Base-by-base conservation (phyloP, 2,113 vertebrate species). In the Rhodinocichla rosea region DNA sequence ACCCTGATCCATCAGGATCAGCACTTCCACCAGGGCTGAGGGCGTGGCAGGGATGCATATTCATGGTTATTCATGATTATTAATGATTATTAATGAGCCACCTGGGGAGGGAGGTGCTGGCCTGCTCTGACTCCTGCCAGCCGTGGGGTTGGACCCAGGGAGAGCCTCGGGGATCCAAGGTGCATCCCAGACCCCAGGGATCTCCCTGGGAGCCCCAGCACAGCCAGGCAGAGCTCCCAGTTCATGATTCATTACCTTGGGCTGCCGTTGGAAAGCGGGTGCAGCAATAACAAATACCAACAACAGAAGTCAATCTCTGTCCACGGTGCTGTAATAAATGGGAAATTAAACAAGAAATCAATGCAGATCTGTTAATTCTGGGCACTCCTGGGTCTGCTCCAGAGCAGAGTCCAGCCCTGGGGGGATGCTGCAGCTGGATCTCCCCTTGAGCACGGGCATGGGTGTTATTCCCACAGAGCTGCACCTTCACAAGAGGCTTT, bases 331-430 rank as follows among this genome's bases (percentile, higher is more conserved):
- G 87, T 77, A 91, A 95, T 77, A 71, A 94, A 97, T 75, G 95
- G 78, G 94, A 52, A 88, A 52, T 81, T 91, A 82, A 95, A 78
- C 71, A 69, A 40, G 83, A 91, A 91, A 94, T 94, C 91, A 2
- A 68, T 95, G 86, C 1, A 2, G 56, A 15, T 65, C 75, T 71
- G 91, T 53, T 87, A 82, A 83, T 85, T 79, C 75, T 1, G 3
- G 65, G 59, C 63, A 32, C 74, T 83, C 47, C 73, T 0, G 13
- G 23, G 33, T 6, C 20, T 55, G 15, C 21, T 22, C 21, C 4
- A 22, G 67, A 44, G 84, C 64, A 15, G n/a, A 39, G 19, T 1
- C 15, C 2, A 0, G 53, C 28, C 30, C 24, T 9, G 45, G 32
- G 1, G 35, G 76, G 76, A 7, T 16, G 42, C 56, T 32, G 65